Conservation (phyloP, 2,888 invertebrate genomes). For the Clunio marinus region DNA sequence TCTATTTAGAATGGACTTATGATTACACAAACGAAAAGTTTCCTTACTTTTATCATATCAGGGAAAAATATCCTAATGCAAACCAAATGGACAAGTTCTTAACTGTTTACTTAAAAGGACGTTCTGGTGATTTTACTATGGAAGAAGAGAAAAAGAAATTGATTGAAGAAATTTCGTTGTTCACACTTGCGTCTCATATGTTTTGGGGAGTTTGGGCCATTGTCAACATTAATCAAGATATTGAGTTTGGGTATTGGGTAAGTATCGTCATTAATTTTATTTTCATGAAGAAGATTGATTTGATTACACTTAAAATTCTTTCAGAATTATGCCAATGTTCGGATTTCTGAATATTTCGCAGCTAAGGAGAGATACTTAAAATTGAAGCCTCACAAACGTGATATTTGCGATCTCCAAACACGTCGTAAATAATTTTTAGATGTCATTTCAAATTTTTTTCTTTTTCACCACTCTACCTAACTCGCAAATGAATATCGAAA, state of each 20-base stretch:
- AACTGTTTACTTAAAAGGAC: constrained; percentile 46
- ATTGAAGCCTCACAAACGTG: constrained; percentile 3
- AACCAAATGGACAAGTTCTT: constrained; percentile 63
- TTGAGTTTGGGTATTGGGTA: constrained; percentile 94
- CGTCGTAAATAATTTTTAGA: constrained; percentile 11
- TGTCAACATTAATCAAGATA: constrained; percentile 81
- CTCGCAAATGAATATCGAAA: background rate
- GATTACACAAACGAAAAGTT: constrained; percentile 75
- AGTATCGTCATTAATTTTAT: constrained; percentile 47
- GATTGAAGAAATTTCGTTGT: constrained; percentile 74
- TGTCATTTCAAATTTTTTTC: too few relatives aligned
- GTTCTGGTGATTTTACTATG: constrained; percentile 47
- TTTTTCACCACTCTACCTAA: background rate
- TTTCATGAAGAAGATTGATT: too few relatives aligned
- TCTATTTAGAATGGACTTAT: constrained; percentile 75
- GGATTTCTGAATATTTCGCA: constrained; percentile 57
- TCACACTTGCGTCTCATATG: constrained; percentile 82
- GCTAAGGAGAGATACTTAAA: constrained; percentile 29
- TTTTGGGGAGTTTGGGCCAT: constrained; percentile 94
- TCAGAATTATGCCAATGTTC: constrained; percentile 64
- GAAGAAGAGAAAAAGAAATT: constrained; percentile 60
- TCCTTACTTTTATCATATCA: constrained; percentile 70
- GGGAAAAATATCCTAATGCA: constrained; percentile 66
- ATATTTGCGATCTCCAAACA: background rate
- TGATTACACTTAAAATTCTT: constrained; percentile 40